A percentile compares a stretch with the other conserved stretches of the same genome.
These are phyloP conservation scores for Drosophila littoralis DNA, from an alignment of 1,140 invertebrate genomes.

Conservation along the genomic window DNA sequence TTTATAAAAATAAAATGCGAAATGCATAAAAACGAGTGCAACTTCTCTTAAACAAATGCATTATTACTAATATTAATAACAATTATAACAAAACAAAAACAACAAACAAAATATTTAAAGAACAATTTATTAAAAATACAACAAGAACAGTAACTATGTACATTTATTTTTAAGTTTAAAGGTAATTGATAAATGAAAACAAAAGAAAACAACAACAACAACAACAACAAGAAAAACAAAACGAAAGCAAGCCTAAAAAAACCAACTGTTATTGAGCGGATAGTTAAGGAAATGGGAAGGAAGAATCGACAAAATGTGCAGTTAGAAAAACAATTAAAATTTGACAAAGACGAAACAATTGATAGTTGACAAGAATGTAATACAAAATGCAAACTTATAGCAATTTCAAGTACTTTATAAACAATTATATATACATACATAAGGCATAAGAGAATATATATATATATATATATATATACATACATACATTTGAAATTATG, in stretches of 20 bases:
- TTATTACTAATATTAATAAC: constrained; percentile 60
- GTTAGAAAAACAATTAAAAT: constrained; percentile 37
- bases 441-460: constrained; percentile 32
- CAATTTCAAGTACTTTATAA: constrained; percentile 81
- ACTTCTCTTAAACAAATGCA: constrained; percentile 73
- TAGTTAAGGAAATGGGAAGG: constrained; percentile 16
- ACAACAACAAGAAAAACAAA: constrained; percentile 14
- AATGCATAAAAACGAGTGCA: constrained; percentile 54
- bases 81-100: constrained; percentile 39
- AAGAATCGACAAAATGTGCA: constrained; percentile 9
- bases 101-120: constrained; percentile 36
- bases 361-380: constrained; percentile 66
- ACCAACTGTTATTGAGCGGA: constrained; percentile 38
- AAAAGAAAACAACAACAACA: neutral
- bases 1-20: constrained; percentile 62
- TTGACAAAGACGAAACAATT: constrained; percentile 52
- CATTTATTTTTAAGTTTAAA: constrained; percentile 77
- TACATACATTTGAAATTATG: constrained; percentile 62
- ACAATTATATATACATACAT: constrained; percentile 59
- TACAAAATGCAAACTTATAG: constrained; percentile 81
- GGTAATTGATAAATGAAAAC: constrained; percentile 22
- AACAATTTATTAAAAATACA: constrained; percentile 40
- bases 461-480: constrained; percentile 36
- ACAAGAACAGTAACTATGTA: constrained; percentile 59
- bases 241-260: constrained; percentile 34